Conservation (phyloP, 2,797 vertebrate genomes). For the Mormyrops boulengeri region DNA sequence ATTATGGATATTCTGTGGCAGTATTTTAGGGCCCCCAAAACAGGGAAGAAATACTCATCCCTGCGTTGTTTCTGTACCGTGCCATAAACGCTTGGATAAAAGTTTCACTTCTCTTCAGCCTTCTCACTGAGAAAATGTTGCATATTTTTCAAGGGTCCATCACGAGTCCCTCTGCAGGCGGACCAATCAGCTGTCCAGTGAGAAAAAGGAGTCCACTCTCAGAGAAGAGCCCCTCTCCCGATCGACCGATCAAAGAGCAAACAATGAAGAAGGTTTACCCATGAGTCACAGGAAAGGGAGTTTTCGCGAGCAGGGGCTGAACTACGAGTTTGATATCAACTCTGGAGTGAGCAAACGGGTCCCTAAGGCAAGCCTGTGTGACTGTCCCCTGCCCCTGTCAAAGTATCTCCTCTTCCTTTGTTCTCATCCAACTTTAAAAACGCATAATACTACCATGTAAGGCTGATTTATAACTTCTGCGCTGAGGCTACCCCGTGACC, state of each 20-base stretch:
- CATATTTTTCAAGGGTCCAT: not conserved
- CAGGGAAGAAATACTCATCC: not conserved
- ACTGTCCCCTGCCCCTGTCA: not conserved
- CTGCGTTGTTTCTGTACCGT: not conserved
- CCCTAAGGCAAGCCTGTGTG: constrained; percentile 5
- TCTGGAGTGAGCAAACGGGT: not conserved
- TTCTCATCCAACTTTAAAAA: not conserved
- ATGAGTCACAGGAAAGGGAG: constrained; percentile 4
- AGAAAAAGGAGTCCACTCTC: constrained; percentile 22
- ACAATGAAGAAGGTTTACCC: not conserved
- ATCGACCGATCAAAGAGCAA: constrained; percentile 12
- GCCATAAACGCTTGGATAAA: not conserved
- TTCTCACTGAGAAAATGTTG: not conserved
- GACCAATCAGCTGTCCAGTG: constrained; percentile 12
- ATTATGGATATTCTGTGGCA: not conserved
- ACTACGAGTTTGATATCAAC: not conserved
- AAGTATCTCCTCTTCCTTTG: not conserved
- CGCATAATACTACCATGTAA: not conserved
- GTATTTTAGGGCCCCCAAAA: not conserved
- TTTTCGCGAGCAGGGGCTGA: constrained; percentile 17
- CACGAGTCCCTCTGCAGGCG: not conserved
- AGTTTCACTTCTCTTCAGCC: not conserved
- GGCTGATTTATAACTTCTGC: not conserved
- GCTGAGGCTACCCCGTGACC: not conserved
- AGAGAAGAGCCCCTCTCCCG: not conserved